A percentile compares a stretch with the other conserved stretches of the same genome.
These are phyloP conservation scores for Puffinus mauretanicus DNA, from an alignment of 2,113 vertebrate species.

Conservation along the genomic window DNA sequence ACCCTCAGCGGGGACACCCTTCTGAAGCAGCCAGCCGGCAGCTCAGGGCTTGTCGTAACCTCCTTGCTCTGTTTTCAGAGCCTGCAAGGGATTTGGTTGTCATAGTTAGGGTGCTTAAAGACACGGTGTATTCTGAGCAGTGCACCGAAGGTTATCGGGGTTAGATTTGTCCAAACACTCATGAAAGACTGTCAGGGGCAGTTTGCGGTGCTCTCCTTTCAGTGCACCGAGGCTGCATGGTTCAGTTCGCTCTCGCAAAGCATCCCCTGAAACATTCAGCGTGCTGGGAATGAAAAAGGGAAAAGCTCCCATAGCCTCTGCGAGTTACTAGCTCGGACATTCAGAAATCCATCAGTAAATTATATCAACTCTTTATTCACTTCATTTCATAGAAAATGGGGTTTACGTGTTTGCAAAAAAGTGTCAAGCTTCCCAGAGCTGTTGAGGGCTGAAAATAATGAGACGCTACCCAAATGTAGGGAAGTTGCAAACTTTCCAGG, in stretches of 20 bases:
- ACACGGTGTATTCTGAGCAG: not conserved
- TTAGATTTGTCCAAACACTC: not conserved
- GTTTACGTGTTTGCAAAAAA: not conserved
- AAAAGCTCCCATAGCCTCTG: not conserved
- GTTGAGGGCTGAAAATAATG: not conserved
- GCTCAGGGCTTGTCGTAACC: accelerated
- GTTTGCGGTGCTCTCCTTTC: not conserved
- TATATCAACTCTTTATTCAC: not conserved
- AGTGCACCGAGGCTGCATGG: accelerated
- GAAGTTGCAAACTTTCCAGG: not conserved
- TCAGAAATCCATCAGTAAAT: not conserved
- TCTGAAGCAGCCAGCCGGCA: not conserved
- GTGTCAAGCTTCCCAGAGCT: not conserved
- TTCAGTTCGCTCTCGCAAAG: accelerated
- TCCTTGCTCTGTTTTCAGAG: not conserved
- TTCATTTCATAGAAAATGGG: not conserved
- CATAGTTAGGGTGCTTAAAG: not conserved
- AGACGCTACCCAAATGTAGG: accelerated
- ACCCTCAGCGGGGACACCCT: not conserved
- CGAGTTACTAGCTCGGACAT: not conserved
- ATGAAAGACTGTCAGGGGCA: not conserved
- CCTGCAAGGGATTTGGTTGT: not conserved
- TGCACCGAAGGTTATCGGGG: accelerated
- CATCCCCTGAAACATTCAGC: accelerated
- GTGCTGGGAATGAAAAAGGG: not conserved